phyloP scores from a whole-genome alignment of 2,797 vertebrate genomes.

The Enteromius trimaculatus region DNA sequence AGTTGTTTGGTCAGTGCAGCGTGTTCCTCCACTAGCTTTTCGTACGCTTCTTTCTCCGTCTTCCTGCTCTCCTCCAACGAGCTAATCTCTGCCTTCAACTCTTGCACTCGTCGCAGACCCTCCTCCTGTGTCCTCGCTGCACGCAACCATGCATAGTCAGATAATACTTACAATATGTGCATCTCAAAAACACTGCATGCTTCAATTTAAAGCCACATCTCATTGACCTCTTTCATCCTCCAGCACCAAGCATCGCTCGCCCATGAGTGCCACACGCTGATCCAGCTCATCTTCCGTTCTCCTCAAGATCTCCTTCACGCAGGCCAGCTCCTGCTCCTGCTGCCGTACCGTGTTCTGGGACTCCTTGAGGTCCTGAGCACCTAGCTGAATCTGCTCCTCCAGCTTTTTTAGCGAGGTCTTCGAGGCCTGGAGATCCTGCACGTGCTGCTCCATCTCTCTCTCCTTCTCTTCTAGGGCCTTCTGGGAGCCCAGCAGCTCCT shows the following conservation, averaged over 20 bases:
- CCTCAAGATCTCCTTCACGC: conserved; percentile 79
- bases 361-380: conserved; percentile 71
- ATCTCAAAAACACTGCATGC: neutral
- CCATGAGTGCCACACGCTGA: conserved; percentile 80
- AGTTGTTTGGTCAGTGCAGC: conserved; percentile 72
- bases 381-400: conserved; percentile 76
- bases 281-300: conserved; percentile 79
- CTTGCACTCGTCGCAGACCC: conserved; percentile 72
- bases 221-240: conserved; percentile 86
- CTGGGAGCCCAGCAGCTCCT: conserved; percentile 74
- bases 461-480: conserved; percentile 71
- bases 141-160: neutral
- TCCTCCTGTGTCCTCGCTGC: conserved; percentile 79
- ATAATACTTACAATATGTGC: neutral
- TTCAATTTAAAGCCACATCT: neutral
- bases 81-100: conserved; percentile 78
- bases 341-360: conserved; percentile 76
- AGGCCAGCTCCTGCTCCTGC: conserved; percentile 81
- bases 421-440: conserved; percentile 72
- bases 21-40: conserved; percentile 78
- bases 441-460: conserved; percentile 76
- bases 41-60: conserved; percentile 69
- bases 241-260: conserved; percentile 78
- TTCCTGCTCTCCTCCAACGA: conserved; percentile 74
- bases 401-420: conserved; percentile 68